Percentiles rank a stretch among this genome's conserved stretches.
phyloP scores from a whole-genome alignment of 2,888 invertebrate species.

The Cacoxenus indagator region DNA sequence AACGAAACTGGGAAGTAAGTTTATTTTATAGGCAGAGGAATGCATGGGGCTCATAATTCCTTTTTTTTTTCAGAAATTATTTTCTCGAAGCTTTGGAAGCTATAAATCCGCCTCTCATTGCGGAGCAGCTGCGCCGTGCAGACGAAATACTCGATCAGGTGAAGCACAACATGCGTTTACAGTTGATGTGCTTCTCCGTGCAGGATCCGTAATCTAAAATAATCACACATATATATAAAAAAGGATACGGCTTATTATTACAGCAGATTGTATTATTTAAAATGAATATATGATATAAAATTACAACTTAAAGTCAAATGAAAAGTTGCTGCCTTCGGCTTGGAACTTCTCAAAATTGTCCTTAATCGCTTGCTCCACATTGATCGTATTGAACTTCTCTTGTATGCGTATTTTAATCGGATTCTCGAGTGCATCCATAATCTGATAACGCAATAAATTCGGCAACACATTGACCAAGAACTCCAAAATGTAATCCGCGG shows the following conservation, averaged over 20 bases:
- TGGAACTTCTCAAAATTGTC: conserved; percentile 79
- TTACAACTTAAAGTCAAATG: conserved; percentile 62
- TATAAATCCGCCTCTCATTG: conserved; percentile 77
- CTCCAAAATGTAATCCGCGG: conserved; percentile 86
- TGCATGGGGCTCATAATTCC: not conserved
- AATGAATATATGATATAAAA: not conserved
- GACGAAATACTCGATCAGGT: conserved; percentile 76
- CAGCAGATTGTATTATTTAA: conserved; percentile 21
- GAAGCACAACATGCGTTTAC: conserved; percentile 78
- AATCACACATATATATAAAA: not conserved
- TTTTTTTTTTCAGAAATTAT: conserved; percentile 75
- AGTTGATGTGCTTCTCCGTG: conserved; percentile 75
- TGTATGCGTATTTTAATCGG: conserved; percentile 81
- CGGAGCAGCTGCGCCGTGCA: conserved; percentile 75
- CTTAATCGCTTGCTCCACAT: conserved; percentile 81
- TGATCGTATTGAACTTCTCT: conserved; percentile 78
- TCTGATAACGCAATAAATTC: conserved; percentile 87
- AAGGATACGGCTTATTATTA: not conserved
- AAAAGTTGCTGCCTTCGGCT: conserved; percentile 62
- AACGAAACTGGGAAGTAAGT: conserved; percentile 78
- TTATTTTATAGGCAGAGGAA: not conserved
- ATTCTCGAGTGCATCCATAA: conserved; percentile 86
- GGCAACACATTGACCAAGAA: conserved; percentile 85
- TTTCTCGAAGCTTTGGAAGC: conserved; percentile 86
- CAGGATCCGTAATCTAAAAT: conserved; percentile 55